phyloP scores from a whole-genome alignment of 2,113 vertebrate species.

The Mustelus asterias region DNA sequence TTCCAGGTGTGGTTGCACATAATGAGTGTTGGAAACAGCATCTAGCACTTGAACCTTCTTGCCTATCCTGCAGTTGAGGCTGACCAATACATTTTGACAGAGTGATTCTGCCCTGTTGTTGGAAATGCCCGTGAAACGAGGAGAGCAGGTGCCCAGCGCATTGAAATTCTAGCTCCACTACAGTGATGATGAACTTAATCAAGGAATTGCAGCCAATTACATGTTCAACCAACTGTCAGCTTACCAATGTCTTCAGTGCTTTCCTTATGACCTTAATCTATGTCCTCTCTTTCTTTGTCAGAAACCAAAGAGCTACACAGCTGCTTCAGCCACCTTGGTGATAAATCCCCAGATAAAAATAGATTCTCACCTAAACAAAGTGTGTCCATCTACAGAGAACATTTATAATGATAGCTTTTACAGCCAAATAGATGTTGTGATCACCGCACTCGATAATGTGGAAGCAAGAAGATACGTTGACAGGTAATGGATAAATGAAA shows the following conservation, averaged over 20 bases:
- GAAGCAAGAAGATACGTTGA: constrained; percentile 96
- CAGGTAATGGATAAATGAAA: constrained; percentile 59
- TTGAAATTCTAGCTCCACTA: neutral
- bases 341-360: constrained; percentile 87
- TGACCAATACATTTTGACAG: neutral
- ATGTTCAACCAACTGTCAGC: neutral
- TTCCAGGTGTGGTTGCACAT: too few relatives aligned
- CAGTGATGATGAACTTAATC: neutral
- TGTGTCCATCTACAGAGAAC: constrained; percentile 85
- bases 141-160: neutral
- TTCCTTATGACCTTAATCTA: neutral
- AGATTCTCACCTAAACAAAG: constrained; percentile 85
- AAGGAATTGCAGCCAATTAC: neutral
- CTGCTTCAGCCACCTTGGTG: constrained; percentile 73
- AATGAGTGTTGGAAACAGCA: neutral
- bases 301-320: constrained; percentile 94
- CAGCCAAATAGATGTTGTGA: constrained; percentile 70
- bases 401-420: constrained; percentile 84
- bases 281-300: constrained; percentile 43
- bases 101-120: neutral
- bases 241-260: neutral
- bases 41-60: neutral
- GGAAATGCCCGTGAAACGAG: neutral
- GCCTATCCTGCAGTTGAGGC: neutral
- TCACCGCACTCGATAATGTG: constrained; percentile 93